Conservation (phyloP, 2,113 vertebrate genomes). For the Litocranius walleri region DNA sequence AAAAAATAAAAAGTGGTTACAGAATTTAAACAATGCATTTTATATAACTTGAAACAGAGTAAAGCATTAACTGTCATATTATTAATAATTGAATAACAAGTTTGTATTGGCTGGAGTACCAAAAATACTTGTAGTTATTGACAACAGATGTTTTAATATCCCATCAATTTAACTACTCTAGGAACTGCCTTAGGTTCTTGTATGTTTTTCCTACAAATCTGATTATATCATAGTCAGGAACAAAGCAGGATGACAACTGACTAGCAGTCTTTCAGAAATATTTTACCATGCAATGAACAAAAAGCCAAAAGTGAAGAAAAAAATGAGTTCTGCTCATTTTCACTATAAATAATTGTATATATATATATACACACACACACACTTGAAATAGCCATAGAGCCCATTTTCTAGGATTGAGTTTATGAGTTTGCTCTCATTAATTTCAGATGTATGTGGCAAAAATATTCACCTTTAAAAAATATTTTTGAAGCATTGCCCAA, state of each 20-base stretch:
- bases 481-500: not conserved
- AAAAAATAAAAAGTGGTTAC: not conserved
- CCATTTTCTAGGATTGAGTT: not conserved
- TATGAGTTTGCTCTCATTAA: not conserved
- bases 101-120: constrained; percentile 23
- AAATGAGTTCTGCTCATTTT: not conserved
- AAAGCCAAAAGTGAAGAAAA: not conserved
- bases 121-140: constrained; percentile 48
- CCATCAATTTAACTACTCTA: not conserved
- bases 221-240: constrained; percentile 6
- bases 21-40: constrained; percentile 4
- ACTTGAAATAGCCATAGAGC: not conserved
- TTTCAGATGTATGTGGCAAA: not conserved
- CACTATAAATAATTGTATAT: not conserved
- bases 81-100: constrained; percentile 56
- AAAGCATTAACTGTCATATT: not conserved
- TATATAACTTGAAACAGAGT: constrained; percentile 31
- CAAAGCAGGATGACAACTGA: constrained; percentile 3
- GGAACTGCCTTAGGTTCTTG: constrained; percentile 17
- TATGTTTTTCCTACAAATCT: constrained; percentile 46
- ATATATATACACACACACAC: not conserved
- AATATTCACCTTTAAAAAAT: not conserved
- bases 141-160: constrained; percentile 58
- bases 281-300: not conserved
- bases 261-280: not conserved